Evolutionary conservation across 2,888 invertebrate genomes (phyloP), one percentile per base, ranked within the genome.

Genomic region (Sialis lutaria): DNA sequence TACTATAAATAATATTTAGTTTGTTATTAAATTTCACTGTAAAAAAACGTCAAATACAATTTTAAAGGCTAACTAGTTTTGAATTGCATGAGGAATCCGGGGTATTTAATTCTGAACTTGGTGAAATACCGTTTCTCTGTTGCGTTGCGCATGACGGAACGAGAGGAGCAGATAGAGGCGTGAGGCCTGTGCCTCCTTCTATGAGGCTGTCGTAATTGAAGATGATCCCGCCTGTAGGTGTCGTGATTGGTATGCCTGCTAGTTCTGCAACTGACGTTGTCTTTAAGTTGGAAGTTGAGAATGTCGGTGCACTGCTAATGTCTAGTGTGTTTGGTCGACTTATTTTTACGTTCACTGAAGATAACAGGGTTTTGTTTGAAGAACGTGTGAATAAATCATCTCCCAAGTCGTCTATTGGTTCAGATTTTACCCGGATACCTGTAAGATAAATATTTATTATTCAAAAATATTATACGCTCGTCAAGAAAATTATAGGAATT

Each of bases 171-270:
- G 75, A 79, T 34, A 89, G 85, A 0, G 92, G 92, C 6, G 92
- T 92, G 44, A 93, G 69, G 0, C 92, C 91, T 2, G 92, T 90
- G 57, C 91, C 90, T 45, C 90, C 90, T 57, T 89, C 90, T 85
- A 92, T 89, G 50, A 93, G 73, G 54, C 87, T 87, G 58, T 93
- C 92, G 63, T 89, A 91, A 65, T 89, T 90, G 67, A 91, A 88
- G 55, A 80, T 81, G 54, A 88, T 80, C 45, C 88, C 91, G 57
- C 80, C 82, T 51, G 89, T 87, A 0, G 92, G 92, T 8, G 89
- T 89, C 52, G 82, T 83, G 57, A 91, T 88, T 56, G 87, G 77
- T 52, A 90, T 76, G 48, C 88, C 90, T 33, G 82, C 77, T 51
- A 82, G 77, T 57, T 82, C 80, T 54, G 74, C 71, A 52, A 71